phyloP scores from a whole-genome alignment of 2,797 vertebrate species.

The Apodemus agrarius region DNA sequence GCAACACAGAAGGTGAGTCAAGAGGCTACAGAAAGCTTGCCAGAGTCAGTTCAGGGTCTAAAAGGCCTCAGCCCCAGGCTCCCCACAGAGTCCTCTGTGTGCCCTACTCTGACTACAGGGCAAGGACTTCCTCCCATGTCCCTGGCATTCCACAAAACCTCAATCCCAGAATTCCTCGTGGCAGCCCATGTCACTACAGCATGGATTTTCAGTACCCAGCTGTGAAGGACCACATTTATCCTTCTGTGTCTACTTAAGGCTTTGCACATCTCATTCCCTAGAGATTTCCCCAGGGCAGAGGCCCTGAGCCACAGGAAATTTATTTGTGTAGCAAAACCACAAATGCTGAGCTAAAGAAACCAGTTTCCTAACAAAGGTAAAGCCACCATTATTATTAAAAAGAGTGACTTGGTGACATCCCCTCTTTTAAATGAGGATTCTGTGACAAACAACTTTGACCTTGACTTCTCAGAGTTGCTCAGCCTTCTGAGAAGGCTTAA shows the following conservation, averaged over 20 bases:
- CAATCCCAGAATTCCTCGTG: background rate
- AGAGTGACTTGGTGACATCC: background rate
- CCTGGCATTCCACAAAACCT: background rate
- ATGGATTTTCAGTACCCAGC: background rate
- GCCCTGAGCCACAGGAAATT: background rate
- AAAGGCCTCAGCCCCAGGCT: background rate
- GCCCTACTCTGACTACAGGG: background rate
- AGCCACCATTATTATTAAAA: background rate
- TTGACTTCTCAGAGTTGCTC: background rate
- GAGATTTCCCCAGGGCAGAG: background rate
- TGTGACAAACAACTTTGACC: constrained; percentile 52
- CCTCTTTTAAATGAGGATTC: background rate
- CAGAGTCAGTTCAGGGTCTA: background rate
- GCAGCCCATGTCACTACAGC: background rate
- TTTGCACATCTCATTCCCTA: background rate
- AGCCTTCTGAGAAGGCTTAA: background rate
- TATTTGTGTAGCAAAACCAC: background rate
- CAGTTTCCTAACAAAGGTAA: background rate
- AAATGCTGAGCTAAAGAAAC: background rate
- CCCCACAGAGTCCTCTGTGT: background rate
- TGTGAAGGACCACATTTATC: rapidly evolving
- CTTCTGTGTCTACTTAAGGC: background rate
- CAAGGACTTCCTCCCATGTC: rapidly evolving
- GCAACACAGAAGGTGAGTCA: background rate
- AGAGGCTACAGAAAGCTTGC: background rate